These are phyloP conservation scores for Acanthoscelides obtectus DNA, from an alignment of 2,888 invertebrate genomes.

Conservation along the genomic window DNA sequence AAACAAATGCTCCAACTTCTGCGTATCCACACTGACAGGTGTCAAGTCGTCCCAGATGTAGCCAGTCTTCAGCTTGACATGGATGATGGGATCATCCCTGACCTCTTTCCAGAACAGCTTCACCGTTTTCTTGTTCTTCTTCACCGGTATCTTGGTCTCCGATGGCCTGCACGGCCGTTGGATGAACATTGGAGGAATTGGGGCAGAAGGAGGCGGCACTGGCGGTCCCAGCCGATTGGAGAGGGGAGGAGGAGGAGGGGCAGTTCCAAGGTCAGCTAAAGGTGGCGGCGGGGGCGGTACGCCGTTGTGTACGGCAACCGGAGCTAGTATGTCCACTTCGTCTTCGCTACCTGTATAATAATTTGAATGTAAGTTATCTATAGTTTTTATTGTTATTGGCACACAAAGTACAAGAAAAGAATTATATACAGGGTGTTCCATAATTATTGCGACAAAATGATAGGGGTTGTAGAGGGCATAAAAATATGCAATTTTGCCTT, in stretches of 20 bases:
- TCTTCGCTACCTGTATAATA: slow-evolving; percentile 70
- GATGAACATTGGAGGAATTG: slow-evolving; percentile 50
- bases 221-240: slow-evolving; percentile 41
- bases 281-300: slow-evolving; percentile 80
- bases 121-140: slow-evolving; percentile 93
- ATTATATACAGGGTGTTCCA: no score
- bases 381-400: no score
- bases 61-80: slow-evolving; percentile 53
- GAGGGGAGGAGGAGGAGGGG: slow-evolving; percentile 51
- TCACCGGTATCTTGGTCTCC: slow-evolving; percentile 53
- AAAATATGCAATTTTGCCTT: no score
- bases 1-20: slow-evolving; percentile 92
- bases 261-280: slow-evolving; percentile 43
- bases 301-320: slow-evolving; percentile 60
- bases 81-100: slow-evolving; percentile 68
- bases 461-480: no score
- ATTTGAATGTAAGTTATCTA: background rate
- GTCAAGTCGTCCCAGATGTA: slow-evolving; percentile 91
- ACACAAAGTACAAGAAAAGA: no score
- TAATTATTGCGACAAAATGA: no score
- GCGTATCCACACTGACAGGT: slow-evolving; percentile 80
- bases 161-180: slow-evolving; percentile 32
- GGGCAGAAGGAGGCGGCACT: slow-evolving; percentile 43
- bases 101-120: slow-evolving; percentile 98
- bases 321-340: slow-evolving; percentile 67